Base-by-base conservation (phyloP, 2,113 vertebrate species). In the Lophotis ruficrista region DNA sequence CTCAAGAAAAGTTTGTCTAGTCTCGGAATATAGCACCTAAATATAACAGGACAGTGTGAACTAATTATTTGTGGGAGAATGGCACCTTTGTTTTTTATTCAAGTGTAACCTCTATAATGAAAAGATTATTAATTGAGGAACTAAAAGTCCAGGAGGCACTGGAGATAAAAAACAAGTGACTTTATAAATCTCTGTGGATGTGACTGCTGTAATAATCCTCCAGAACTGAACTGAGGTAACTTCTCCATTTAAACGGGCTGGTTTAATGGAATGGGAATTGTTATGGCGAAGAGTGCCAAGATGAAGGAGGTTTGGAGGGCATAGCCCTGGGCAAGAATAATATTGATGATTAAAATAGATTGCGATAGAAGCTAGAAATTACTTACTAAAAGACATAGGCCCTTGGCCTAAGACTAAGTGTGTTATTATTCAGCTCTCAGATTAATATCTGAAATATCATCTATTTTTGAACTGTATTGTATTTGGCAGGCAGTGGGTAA, bases 131-230 rank as follows among this genome's bases (percentile, higher is more conserved):
- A 96, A 95, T 68, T 93, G 79, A 83, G 35, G 17, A 93, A 23
- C 33, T 81, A 37, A 38, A 93, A 86, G 68, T 92, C 86, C 86
- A 83, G 60, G 68, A 94, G 88, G 77, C 48, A 90, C 8, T 71
- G 57, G 27, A 92, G 58, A 88, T 83, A 88, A 90, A 93, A 93
- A 83, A 33, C 10, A 86, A 71, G 79, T 51, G 68, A 87, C 83
- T 94, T 96, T 90, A 93, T 96, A 96, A 96, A 97, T 96, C 88
- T 96, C 21, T 90, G 47, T 48, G 71, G 79, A 87, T 90, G 43
- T 96, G 93, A 86, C 88, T 89, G 79, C 43, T 96, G 15, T 87
- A 93, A 96, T 92, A 94, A 95, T 84, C 64, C 80, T 75, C 58
- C 81, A 86, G 64, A 73, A 81, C 64, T 51, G 56, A 90, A 70